Percentiles rank a stretch among this genome's conserved stretches.
Evolutionary conservation across 2,888 invertebrate genomes (phyloP).

Genomic region (Julus scanicus): DNA sequence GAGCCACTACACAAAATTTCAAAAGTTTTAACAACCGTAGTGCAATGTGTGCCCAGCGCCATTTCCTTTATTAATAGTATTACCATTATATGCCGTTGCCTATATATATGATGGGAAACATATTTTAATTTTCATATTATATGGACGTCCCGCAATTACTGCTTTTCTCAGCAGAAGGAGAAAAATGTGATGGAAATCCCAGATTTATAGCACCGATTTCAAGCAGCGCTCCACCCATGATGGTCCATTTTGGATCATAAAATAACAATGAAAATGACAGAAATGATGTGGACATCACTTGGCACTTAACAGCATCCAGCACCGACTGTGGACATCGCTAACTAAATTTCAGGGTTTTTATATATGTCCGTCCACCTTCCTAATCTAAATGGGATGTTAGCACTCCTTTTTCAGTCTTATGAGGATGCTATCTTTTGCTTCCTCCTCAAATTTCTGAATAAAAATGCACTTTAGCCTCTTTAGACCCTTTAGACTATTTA

Average conservation of each 20-base stretch:
- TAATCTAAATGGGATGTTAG: slow-evolving; percentile 49
- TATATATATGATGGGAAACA: background rate
- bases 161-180: background rate
- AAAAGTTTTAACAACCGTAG: background rate
- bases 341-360: slow-evolving; percentile 35
- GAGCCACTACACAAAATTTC: background rate
- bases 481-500: too few species aligned
- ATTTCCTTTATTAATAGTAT: background rate
- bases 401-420: slow-evolving; percentile 21
- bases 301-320: slow-evolving; percentile 31
- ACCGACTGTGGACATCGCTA: slow-evolving; percentile 27
- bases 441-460: background rate
- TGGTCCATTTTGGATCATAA: slow-evolving; percentile 49
- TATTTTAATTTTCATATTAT: slow-evolving; percentile 37
- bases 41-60: background rate
- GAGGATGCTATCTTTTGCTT: background rate
- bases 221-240: slow-evolving; percentile 46
- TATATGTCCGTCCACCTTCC: slow-evolving; percentile 17
- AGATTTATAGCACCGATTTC: slow-evolving; percentile 51
- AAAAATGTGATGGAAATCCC: slow-evolving; percentile 38
- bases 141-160: slow-evolving; percentile 24
- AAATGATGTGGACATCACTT: slow-evolving; percentile 49
- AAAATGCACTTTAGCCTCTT: slow-evolving; percentile 16
- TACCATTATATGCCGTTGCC: background rate
- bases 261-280: slow-evolving; percentile 50